Evolutionary conservation across 2,888 invertebrate species (phyloP), one percentile per base, ranked within the genome.

Genomic region (Crematogaster levior): DNA sequence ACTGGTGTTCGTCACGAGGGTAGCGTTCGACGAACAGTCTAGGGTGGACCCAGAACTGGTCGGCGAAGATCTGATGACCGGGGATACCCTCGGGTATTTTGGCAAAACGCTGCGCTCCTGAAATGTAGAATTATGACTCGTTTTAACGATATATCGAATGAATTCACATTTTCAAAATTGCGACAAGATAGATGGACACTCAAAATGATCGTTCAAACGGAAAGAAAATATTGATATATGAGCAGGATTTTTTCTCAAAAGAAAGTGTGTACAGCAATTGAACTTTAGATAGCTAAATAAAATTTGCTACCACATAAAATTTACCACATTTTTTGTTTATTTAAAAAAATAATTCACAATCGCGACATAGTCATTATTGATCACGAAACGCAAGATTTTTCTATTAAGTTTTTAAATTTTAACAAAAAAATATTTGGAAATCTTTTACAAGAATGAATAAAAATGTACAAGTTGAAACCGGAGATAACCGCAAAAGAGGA

Each of bases 21-120:
- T 94, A 4, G 93, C 82, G 66, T 92, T 94, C 34, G 94, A 94
- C 40, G 94, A 92, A 81, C 94, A 94, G 73, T 94, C 94, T 81
- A 92, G 89, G 53, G 86, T 92, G 80, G 93, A 84, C 48, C 81
- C 91, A 72, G 92, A 93, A 74, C 86, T 91, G 81, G 90, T 86
- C 82, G 90, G 63, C 81, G 91, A 86, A 30, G 92, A 83, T 70
- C 91, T 87, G 4, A 81, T 89, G 81, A 91, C 89, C 83, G 93
- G 88, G 15, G 92, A 91, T 37, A 94, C 93, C 87, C 90, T 91
- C 70, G 93, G 94, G 48, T 93, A 91, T 63, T 92, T 92, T 2
- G 93, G 93, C 30, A 93, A 86, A 81, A 92, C 91, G 68, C 86
- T 85, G 40, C 91, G 92, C 43, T 94, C 94, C 93, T 94, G 90